Evolutionary conservation across 2,797 vertebrate species (phyloP).

Genomic region (Adelosebastes latens): DNA sequence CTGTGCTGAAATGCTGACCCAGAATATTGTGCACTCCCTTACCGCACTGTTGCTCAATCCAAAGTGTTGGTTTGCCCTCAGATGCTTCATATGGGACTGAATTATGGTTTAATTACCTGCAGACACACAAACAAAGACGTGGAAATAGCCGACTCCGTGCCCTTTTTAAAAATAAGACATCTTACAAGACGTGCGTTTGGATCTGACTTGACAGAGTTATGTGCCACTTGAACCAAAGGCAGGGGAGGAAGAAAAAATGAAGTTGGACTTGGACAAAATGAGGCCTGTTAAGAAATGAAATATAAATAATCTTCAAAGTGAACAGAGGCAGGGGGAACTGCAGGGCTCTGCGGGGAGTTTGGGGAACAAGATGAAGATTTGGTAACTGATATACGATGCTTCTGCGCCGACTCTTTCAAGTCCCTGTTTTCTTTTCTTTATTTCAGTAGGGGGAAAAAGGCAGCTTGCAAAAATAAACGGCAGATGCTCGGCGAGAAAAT

Average conservation of each 20-base stretch:
- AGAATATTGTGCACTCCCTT: neutral
- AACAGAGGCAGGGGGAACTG: constrained; percentile 35
- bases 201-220: constrained; percentile 45
- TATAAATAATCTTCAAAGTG: constrained; percentile 79
- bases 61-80: neutral
- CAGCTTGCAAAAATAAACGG: constrained; percentile 56
- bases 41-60: neutral
- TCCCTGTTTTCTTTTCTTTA: constrained; percentile 68
- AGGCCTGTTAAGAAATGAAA: constrained; percentile 62
- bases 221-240: constrained; percentile 35
- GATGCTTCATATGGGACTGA: neutral
- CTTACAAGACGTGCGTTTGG: constrained; percentile 10
- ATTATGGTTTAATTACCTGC: constrained; percentile 18
- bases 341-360: constrained; percentile 49
- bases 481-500: constrained; percentile 53
- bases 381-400: constrained; percentile 60
- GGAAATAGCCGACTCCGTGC: neutral
- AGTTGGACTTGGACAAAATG: constrained; percentile 68
- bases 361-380: constrained; percentile 50
- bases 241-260: constrained; percentile 22
- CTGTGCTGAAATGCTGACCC: constrained; percentile 23
- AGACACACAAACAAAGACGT: constrained; percentile 3
- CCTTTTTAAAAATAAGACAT: neutral
- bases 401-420: constrained; percentile 61
- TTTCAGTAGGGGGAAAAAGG: constrained; percentile 36